A percentile compares a stretch with the other conserved stretches of the same genome.
Conservation (phyloP, 1,140 invertebrate genomes). For the Caenorhabditis brenneri region DNA sequence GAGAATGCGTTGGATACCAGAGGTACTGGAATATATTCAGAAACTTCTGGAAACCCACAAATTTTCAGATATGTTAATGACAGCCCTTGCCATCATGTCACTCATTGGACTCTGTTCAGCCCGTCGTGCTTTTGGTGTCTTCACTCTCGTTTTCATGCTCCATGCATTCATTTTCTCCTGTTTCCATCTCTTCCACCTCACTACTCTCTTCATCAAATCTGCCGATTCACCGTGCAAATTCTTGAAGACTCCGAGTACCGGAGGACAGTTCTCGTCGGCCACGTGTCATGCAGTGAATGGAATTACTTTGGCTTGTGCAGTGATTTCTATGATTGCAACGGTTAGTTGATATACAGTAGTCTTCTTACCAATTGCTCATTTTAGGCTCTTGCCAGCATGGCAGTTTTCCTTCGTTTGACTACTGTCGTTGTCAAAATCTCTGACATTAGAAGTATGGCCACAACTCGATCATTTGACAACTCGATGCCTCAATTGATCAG, state of each 20-base stretch:
- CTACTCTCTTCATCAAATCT: background rate
- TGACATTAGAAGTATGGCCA: background rate
- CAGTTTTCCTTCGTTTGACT: background rate
- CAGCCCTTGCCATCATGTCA: background rate
- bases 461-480: conserved; percentile 7
- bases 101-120: conserved; percentile 15
- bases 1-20: background rate
- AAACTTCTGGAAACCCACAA: background rate
- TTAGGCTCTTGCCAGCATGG: conserved; percentile 11
- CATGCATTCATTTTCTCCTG: background rate
- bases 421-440: background rate
- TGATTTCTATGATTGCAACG: background rate
- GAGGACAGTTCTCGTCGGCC: background rate
- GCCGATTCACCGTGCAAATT: background rate
- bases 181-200: background rate
- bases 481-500: conserved; percentile 17
- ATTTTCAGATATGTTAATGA: conserved; percentile 23
- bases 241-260: background rate
- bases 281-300: background rate
- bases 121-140: background rate
- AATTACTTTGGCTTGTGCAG: background rate
- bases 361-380: background rate
- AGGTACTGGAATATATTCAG: background rate
- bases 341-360: background rate
- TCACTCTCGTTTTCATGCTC: conserved; percentile 10